Conservation (phyloP, 2,888 invertebrate species). For the Scaptodrosophila latifasciaeformis region DNA sequence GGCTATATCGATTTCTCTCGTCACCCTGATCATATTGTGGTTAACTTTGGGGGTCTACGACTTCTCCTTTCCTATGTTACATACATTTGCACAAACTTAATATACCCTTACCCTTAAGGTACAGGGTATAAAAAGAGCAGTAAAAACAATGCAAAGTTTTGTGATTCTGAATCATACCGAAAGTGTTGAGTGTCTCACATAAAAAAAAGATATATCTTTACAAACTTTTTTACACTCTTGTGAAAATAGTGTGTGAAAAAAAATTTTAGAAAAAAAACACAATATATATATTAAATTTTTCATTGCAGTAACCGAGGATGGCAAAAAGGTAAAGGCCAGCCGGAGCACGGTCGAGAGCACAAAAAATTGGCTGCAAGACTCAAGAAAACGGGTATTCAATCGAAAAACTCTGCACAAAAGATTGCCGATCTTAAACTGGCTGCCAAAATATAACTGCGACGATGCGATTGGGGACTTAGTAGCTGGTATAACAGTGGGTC, state of each 20-base stretch:
- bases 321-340: slow-evolving; percentile 72
- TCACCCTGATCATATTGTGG: no score
- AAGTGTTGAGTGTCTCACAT: no score
- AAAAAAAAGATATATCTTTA: no score
- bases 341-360: slow-evolving; percentile 62
- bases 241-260: no score
- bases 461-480: slow-evolving; percentile 90
- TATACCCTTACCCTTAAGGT: no score
- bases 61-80: no score
- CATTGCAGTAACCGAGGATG: slow-evolving; percentile 76
- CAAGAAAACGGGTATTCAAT: slow-evolving; percentile 77
- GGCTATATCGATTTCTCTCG: no score
- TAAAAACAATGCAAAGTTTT: no score
- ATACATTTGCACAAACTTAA: no score
- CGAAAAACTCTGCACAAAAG: slow-evolving; percentile 84
- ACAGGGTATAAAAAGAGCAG: no score
- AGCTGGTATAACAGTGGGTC: slow-evolving; percentile 93
- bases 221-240: no score
- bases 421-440: slow-evolving; percentile 85
- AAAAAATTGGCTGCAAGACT: slow-evolving; percentile 75
- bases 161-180: slow-evolving; percentile 33
- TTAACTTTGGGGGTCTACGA: no score
- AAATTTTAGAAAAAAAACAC: neutral
- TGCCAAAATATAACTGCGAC: slow-evolving; percentile 83
- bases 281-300: neutral